Evolutionary conservation across 2,113 vertebrate genomes (phyloP), one percentile per base, ranked within the genome.

Genomic region (Seriola aureovittata): DNA sequence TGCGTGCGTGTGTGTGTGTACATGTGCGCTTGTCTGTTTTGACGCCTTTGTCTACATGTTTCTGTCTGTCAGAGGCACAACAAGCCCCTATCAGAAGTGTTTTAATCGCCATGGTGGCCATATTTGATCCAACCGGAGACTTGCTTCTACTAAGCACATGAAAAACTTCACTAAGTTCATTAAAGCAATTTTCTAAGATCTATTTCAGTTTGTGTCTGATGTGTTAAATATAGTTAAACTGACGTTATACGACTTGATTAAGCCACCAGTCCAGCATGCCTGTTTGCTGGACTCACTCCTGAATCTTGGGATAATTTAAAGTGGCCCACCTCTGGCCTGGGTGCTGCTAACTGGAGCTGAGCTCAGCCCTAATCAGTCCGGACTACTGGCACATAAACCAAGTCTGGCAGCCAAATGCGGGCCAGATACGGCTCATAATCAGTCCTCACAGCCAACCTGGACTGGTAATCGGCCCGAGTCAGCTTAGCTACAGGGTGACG

Each of bases 121-220:
- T 71, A 52, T 85, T 58, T 36, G 83, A 59, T 77, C 85, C 83
- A 59, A 55, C 73, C 76, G 54, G 74, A 85, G 74, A 66, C 68
- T 60, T 13, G 60, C 73, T 52, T 75, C 79, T 66, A 57, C 5
- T 11, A 42, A 69, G 63, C 66, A 65, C 58, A 58, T 34, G 38
- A 29, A 60, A 46, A 50, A 59, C 67, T 59, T 62, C 4, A 29
- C 36, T 32, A 59, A 66, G n/a, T 40, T n/a, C 1, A 70, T 11
- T 9, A 8, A 42, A 76, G 38, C 64, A 5, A 5, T 58, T 34
- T 76, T 46, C 11, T 36, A 2, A 23, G 11, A 17, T 0, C 11
- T 16, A 9, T 29, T 57, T 66, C 25, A 29, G 32, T 46, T 44
- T 77, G 23, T n/a, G 32, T 36, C 14, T 40, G 29, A 8, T 12